A percentile compares a stretch with the other conserved stretches of the same genome.
These are phyloP conservation scores for Pycnomerus fuliginosus DNA, from an alignment of 2,888 invertebrate genomes.

Conservation along the genomic window DNA sequence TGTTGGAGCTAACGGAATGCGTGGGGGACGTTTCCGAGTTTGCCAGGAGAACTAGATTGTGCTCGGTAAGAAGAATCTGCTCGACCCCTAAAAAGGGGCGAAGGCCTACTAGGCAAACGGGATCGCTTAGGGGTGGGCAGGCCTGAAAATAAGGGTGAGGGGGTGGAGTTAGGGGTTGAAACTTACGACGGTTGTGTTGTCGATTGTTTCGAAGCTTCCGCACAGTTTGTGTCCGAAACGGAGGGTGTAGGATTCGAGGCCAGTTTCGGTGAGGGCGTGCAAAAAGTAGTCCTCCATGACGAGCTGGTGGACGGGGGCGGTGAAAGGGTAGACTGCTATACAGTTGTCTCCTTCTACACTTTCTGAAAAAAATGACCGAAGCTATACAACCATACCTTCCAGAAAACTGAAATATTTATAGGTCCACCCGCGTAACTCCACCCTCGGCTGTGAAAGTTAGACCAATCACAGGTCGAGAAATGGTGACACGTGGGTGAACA, in stretches of 20 bases:
- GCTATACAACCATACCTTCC: too few species aligned
- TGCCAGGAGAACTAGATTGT: conserved; percentile 58
- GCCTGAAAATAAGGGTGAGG: conserved; percentile 49
- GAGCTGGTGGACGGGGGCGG: conserved; percentile 67
- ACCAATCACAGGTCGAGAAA: too few species aligned
- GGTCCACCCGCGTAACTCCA: too few species aligned
- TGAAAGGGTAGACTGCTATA: conserved; percentile 69
- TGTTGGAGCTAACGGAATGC: conserved; percentile 50
- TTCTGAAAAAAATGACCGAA: conserved; percentile 1
- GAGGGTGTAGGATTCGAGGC: conserved; percentile 74
- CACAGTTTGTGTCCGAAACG: conserved; percentile 64
- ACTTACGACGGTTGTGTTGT: conserved; percentile 51
- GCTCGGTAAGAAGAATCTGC: conserved; percentile 54
- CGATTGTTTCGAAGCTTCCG: conserved; percentile 53
- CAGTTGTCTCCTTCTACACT: conserved; percentile 52
- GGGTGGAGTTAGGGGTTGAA: neutral
- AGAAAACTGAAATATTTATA: too few species aligned
- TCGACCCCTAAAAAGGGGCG: conserved; percentile 67
- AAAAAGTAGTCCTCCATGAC: conserved; percentile 66
- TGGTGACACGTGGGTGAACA: too few species aligned
- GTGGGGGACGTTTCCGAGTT: conserved; percentile 60
- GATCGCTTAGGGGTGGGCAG: conserved; percentile 60
- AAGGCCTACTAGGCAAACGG: conserved; percentile 67
- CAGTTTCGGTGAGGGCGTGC: conserved; percentile 74
- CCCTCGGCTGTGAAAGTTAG: too few species aligned